Evolutionary conservation across 2,113 vertebrate genomes (phyloP), one percentile per base, ranked within the genome.

Genomic region (Tachycineta bicolor): DNA sequence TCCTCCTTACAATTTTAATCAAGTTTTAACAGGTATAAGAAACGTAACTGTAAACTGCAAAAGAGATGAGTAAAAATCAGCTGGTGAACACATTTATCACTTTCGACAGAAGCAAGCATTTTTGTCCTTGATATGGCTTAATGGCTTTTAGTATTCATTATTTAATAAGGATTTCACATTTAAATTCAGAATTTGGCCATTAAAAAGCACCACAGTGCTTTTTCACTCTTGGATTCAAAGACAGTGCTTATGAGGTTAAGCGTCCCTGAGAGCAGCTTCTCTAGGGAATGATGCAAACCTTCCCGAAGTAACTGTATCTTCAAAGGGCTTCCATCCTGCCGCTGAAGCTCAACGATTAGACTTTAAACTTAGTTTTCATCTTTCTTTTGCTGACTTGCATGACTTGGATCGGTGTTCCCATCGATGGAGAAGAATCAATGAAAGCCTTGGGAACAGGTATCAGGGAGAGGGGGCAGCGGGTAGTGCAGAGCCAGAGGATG

Each of bases 1-100:
- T 86, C 34, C 71, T 83, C 4, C 3, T 83, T 75, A 49, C 4
- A 52, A 65, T 64, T 68, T 52, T 60, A 89, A 83, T 67, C n/a
- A 44, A 31, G 69, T 87, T 91, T 81, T 91, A 87, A 70, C 24
- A 63, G 9, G 33, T 78, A 34, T 47, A 81, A 86, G 79, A 83
- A 93, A 70, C 39, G 49, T 34, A 83, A 56, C 22, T 71, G 39
- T 65, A 49, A 92, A 67, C 17, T 74, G 68, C n/a, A 53, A 68
- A 71, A 29, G 26, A 63, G 63, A 41, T 2, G 1, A 60, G n/a
- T 56, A 70, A 78, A 85, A 78, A 47, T 67, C 25, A 47, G 7
- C 22, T 81, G 33, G 29, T n/a, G 50, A 89, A 63, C 10, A n/a
- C 8, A 10, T 83, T 52, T 60, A 44, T 33, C 12, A 6, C 26